Evolutionary conservation across 2,797 vertebrate genomes (phyloP).

Genomic region (Lemur catta): DNA sequence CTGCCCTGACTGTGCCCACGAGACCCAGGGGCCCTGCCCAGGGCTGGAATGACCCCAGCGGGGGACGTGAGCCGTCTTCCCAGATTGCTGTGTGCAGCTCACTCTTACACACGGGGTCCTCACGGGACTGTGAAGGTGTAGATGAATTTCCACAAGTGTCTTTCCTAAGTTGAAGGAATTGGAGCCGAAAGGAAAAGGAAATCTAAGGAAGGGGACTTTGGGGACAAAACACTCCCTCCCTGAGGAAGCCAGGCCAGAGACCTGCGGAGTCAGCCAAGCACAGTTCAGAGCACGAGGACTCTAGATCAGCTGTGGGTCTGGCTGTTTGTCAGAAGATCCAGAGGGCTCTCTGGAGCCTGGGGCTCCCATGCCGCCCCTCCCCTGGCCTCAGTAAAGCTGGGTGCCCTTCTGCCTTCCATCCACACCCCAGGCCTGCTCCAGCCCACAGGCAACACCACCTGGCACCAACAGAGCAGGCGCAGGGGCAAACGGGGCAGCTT

Average conservation of each 20-base stretch:
- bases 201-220: not conserved
- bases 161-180: not conserved
- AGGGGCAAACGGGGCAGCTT: not conserved
- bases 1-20: slow-evolving; percentile 12
- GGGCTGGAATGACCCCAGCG: slow-evolving; percentile 43
- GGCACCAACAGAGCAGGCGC: not conserved
- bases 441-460: not conserved
- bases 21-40: not conserved
- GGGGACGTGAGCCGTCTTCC: not conserved
- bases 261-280: not conserved
- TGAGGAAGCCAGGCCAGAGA: not conserved
- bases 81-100: not conserved
- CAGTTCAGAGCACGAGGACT: not conserved
- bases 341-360: not conserved
- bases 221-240: not conserved
- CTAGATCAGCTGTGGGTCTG: not conserved
- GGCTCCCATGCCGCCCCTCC: not conserved
- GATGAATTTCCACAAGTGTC: not conserved
- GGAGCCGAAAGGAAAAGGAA: not conserved
- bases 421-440: not conserved
- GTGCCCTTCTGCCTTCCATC: not conserved
- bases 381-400: not conserved
- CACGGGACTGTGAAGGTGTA: rapidly evolving
- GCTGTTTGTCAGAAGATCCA: not conserved
- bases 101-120: not conserved